Evolutionary conservation across 2,113 vertebrate genomes (phyloP).

Genomic region (Cephalopterus ornatus): DNA sequence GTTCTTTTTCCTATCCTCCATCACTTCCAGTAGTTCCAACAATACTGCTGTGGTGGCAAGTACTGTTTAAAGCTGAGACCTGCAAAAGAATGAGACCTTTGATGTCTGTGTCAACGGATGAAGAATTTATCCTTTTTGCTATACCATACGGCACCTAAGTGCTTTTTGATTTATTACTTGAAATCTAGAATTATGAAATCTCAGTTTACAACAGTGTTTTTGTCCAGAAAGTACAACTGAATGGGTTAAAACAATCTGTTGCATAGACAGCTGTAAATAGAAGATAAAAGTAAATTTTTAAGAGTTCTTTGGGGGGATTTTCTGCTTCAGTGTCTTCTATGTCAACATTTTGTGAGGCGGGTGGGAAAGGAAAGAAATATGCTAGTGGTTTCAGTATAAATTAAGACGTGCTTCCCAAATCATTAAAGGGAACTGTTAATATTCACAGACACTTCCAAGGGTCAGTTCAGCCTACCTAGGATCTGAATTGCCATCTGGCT

Average conservation of each 20-base stretch:
- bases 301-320: background rate
- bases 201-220: background rate
- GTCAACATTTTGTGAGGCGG: background rate
- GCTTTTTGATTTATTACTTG: background rate
- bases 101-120: background rate
- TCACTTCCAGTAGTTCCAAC: background rate
- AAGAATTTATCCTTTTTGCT: background rate
- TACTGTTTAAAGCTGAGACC: background rate
- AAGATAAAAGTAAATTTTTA: background rate
- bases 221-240: background rate
- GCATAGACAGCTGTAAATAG: background rate
- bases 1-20: background rate
- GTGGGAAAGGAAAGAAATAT: background rate
- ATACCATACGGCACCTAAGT: background rate
- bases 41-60: background rate
- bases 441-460: constrained; percentile 60
- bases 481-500: constrained; percentile 59
- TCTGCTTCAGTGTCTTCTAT: background rate
- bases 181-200: background rate
- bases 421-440: constrained; percentile 65
- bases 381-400: constrained; percentile 8
- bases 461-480: constrained; percentile 48
- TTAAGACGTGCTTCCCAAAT: constrained; percentile 50
- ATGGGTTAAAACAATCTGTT: background rate
- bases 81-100: background rate